A percentile compares a stretch with the other conserved stretches of the same genome.
phyloP scores from a whole-genome alignment of 2,888 invertebrate genomes.

The Cheilosia pagana region DNA sequence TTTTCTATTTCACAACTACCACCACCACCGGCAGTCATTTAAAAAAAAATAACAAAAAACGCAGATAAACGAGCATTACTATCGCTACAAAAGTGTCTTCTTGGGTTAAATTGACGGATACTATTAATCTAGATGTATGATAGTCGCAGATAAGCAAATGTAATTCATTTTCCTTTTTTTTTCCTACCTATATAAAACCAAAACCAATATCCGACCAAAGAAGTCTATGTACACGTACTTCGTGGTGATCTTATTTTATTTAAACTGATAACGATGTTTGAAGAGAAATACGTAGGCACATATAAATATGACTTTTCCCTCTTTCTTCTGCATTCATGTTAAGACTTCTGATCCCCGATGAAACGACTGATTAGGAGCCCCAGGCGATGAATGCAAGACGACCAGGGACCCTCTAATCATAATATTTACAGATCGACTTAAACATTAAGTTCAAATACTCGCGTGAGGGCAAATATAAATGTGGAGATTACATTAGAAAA shows the following conservation, averaged over 20 bases:
- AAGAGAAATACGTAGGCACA: slow-evolving; percentile 7
- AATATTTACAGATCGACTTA: slow-evolving; percentile 62
- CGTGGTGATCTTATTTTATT: slow-evolving; percentile 65
- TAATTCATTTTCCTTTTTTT: slow-evolving; percentile 52
- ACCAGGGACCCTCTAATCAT: slow-evolving; percentile 36
- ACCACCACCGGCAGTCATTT: slow-evolving; percentile 29
- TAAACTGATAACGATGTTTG: slow-evolving; percentile 67
- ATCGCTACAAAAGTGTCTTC: slow-evolving; percentile 69
- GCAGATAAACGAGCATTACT: slow-evolving; percentile 37
- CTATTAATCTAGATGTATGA: slow-evolving; percentile 71
- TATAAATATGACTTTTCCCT: slow-evolving; percentile 18
- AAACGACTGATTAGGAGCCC: slow-evolving; percentile 63
- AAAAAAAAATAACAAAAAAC: slow-evolving; percentile 8
- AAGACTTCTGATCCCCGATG: slow-evolving; percentile 72
- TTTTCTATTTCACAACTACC: slow-evolving; percentile 20
- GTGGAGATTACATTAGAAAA: slow-evolving; percentile 16
- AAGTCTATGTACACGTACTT: slow-evolving; percentile 25
- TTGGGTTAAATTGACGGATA: slow-evolving; percentile 70
- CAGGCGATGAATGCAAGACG: slow-evolving; percentile 17
- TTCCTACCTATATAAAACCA: slow-evolving; percentile 25
- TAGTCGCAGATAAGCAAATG: slow-evolving; percentile 67
- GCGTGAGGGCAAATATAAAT: slow-evolving; percentile 13
- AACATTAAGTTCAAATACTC: slow-evolving; percentile 52
- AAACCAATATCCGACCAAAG: slow-evolving; percentile 44
- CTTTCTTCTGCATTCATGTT: slow-evolving; percentile 35